These are phyloP conservation scores for Neolamprologus hecqui DNA, from an alignment of 2,113 vertebrate genomes.

Conservation along the genomic window DNA sequence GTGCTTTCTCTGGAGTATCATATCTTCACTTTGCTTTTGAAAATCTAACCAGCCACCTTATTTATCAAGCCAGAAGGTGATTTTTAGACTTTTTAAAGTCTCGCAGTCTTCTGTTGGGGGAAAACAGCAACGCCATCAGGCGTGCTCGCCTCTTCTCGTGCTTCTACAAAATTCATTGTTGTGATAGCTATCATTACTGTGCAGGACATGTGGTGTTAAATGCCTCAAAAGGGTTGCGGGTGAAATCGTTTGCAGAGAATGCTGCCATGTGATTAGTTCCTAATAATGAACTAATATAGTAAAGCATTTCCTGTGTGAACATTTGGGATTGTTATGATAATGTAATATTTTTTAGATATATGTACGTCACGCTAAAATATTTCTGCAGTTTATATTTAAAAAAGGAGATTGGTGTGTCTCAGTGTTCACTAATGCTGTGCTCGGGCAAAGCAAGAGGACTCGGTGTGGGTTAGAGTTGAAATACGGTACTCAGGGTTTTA, in stretches of 20 bases:
- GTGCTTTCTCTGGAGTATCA: slow-evolving; percentile 15
- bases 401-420: background rate
- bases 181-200: background rate
- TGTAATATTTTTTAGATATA: background rate
- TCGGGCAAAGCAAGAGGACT: background rate
- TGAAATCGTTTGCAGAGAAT: background rate
- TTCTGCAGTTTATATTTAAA: background rate
- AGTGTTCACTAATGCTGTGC: background rate
- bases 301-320: background rate
- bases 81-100: background rate
- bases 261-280: background rate
- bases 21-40: slow-evolving; percentile 4
- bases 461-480: background rate
- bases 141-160: background rate
- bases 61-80: background rate
- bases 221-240: background rate
- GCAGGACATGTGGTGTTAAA: background rate
- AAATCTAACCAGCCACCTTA: background rate
- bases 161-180: background rate
- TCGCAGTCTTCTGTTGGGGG: background rate
- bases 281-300: background rate
- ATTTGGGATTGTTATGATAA: background rate
- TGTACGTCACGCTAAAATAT: background rate
- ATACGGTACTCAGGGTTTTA: slow-evolving; percentile 22
- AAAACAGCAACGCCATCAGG: background rate